Base-by-base conservation (phyloP, 2,888 invertebrate genomes). In the Pachydiplax longipennis region DNA sequence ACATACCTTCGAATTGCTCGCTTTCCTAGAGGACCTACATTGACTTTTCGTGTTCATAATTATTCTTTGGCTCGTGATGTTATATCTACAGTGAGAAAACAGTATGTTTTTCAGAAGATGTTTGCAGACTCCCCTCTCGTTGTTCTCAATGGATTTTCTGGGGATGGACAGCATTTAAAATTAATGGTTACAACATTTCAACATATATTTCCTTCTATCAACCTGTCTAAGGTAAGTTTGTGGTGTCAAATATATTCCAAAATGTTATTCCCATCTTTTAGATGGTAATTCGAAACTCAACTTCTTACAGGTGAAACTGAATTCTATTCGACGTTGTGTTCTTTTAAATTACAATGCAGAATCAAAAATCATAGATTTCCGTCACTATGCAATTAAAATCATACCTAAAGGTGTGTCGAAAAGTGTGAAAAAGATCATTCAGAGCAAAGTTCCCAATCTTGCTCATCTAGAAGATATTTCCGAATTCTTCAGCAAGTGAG, bases 151-250 rank as follows among this genome's bases (percentile, higher is more conserved):
- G 97, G 97, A 93, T 99, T 99, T 93, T 97, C 96, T 31, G 98
- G 98, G 0, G 98, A 98, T 93, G 98, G 97, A 61, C 96, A 97
- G 95, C 98, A 98, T 92, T 95, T 98, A 93, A 98, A 98, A 93
- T 95, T 99, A 31, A 98, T 99, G 96, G 97, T 99, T 5, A 97
- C 98, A 22, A 99, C 98, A 95, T 99, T 99, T 93, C 99, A 99
- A 94, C 99, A 99, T 93, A 98, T 99, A 98, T 99, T 99, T 93
- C 99, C 99, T 0, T 97, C 98, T 0, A 98, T 99, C 91, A 99
- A 99, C 94, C 96, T 99, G 91, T 97, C 98, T 61, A 97, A 96
- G 92, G 98, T 98, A 94, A 95, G 35, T 82, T 10, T 25, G 35
- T 5, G 13, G 18, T 37, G 58, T 25, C 0, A 6, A n/a, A n/a